Evolutionary conservation across 2,797 vertebrate species (phyloP).

Genomic region (Epinephelus malabaricus): DNA sequence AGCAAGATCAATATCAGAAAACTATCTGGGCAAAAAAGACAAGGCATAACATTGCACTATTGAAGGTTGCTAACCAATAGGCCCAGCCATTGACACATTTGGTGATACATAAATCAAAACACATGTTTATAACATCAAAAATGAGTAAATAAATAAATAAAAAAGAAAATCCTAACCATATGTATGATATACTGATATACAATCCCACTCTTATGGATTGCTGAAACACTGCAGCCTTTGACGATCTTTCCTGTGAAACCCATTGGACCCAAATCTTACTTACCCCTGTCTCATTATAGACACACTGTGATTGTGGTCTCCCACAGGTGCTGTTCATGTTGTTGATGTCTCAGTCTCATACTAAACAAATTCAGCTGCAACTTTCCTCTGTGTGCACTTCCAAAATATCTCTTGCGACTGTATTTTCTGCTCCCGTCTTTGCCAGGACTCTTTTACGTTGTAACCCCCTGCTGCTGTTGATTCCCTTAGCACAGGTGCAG

Average conservation of each 20-base stretch:
- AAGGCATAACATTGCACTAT: too few species aligned
- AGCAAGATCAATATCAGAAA: constrained; percentile 17
- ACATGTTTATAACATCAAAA: background rate
- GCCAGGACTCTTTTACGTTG: constrained; percentile 83
- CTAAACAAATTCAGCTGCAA: constrained; percentile 1
- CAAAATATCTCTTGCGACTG: constrained; percentile 7
- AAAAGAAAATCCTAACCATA: background rate
- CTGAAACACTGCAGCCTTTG: constrained; percentile 12
- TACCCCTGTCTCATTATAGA: constrained; percentile 46
- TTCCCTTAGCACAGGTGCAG: constrained; percentile 99
- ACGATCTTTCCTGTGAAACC: constrained; percentile 41
- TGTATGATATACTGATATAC: background rate
- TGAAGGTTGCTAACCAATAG: background rate
- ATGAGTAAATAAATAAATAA: background rate
- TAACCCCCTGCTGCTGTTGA: constrained; percentile 93
- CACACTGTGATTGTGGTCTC: constrained; percentile 52
- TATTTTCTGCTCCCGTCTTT: constrained; percentile 37
- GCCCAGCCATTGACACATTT: background rate
- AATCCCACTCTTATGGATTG: background rate
- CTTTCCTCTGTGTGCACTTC: constrained; percentile 32
- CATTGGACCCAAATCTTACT: constrained; percentile 59
- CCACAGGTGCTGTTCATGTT: constrained; percentile 51
- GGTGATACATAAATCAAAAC: background rate
- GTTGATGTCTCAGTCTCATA: constrained; percentile 28
- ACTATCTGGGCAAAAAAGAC: background rate